Conservation (phyloP, 1,140 invertebrate genomes). For the Neodiprion lecontei region DNA sequence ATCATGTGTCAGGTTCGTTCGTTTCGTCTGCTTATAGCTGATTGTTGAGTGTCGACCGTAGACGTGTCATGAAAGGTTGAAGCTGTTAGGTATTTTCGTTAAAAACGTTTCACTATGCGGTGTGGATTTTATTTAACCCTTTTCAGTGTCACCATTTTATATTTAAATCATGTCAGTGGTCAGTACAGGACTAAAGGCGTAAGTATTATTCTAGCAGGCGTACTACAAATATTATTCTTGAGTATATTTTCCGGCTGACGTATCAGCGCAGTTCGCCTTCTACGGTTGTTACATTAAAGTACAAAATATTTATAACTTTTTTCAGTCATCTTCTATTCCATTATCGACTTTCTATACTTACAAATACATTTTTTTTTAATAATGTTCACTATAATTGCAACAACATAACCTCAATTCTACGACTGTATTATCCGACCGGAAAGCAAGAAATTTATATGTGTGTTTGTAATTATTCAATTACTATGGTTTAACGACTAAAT, state of each 20-base stretch:
- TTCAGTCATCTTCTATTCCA: conserved; percentile 1
- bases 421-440: too few species aligned
- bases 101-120: conserved; percentile 37
- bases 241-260: conserved; percentile 14
- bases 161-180: conserved; percentile 38
- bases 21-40: background rate
- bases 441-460: background rate
- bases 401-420: too few species aligned
- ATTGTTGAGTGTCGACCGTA: background rate
- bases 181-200: conserved; percentile 55
- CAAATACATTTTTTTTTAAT: background rate
- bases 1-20: background rate
- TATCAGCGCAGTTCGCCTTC: conserved; percentile 27
- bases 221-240: background rate
- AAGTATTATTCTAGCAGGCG: conserved; percentile 29
- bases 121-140: conserved; percentile 37
- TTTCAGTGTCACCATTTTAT: conserved; percentile 39
- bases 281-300: conserved; percentile 10
- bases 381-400: background rate
- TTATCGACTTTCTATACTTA: background rate
- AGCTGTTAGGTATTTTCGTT: background rate
- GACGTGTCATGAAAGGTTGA: background rate
- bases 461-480: background rate
- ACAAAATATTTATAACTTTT: conserved; percentile 3
- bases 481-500: conserved; percentile 10